Conservation (phyloP, 1,140 invertebrate genomes). For the Aphelinus certus region DNA sequence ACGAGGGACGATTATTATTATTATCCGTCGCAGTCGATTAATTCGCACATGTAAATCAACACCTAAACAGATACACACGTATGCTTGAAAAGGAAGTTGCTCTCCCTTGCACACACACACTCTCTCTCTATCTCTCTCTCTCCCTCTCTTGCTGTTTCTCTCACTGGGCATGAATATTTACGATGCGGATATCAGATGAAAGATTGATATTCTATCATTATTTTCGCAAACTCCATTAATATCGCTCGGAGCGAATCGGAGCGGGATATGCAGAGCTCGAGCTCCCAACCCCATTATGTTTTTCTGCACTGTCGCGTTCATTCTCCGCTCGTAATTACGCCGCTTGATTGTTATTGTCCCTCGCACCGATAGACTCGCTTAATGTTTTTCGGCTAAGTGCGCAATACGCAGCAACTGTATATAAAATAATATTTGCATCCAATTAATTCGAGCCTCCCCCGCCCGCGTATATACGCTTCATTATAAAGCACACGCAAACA, state of each 20-base stretch:
- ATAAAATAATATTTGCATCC: conserved; percentile 48
- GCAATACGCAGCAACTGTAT: background rate
- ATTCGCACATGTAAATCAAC: too few relatives aligned
- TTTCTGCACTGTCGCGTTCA: conserved; percentile 11
- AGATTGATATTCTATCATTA: conserved; percentile 23
- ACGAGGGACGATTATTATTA: too few relatives aligned
- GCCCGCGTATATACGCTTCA: background rate
- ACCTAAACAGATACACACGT: too few relatives aligned
- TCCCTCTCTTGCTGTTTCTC: too few relatives aligned
- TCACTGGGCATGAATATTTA: too few relatives aligned
- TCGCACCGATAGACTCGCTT: conserved; percentile 14
- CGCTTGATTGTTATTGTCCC: conserved; percentile 16
- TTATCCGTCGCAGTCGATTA: too few relatives aligned
- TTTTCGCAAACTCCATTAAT: conserved; percentile 12
- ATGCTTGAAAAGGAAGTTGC: too few relatives aligned
- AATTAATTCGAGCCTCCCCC: conserved; percentile 32
- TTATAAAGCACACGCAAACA: background rate
- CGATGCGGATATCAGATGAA: background rate
- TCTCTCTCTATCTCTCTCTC: too few relatives aligned
- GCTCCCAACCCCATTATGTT: conserved; percentile 1
- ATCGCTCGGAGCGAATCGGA: background rate
- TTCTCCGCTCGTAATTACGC: conserved; percentile 4
- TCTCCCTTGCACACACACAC: too few relatives aligned
- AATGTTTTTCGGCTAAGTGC: conserved; percentile 6
- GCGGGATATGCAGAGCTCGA: background rate